phyloP scores from a whole-genome alignment of 2,797 vertebrate species.

The Crypturellus tataupa region DNA sequence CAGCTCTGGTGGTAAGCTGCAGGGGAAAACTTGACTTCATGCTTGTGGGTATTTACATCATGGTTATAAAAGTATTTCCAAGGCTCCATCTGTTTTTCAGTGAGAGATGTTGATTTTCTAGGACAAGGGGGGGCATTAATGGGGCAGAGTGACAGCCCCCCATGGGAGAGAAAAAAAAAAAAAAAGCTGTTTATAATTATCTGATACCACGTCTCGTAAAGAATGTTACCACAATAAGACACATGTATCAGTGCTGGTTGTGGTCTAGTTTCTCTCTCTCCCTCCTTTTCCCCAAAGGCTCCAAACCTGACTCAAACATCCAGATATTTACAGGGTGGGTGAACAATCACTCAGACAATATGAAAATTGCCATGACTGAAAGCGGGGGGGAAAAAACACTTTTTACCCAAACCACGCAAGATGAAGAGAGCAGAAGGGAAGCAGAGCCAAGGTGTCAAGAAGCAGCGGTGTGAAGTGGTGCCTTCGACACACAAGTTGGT shows the following conservation, averaged over 20 bases:
- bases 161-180: background rate
- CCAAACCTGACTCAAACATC: background rate
- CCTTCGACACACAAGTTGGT: accelerated
- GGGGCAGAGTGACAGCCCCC: background rate
- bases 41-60: background rate
- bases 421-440: background rate
- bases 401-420: background rate
- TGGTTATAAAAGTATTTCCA: accelerated
- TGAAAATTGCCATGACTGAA: background rate
- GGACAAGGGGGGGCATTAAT: background rate
- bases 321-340: background rate
- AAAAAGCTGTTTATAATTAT: background rate
- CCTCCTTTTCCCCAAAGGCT: background rate
- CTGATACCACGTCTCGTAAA: accelerated
- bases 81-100: background rate
- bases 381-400: background rate
- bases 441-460: background rate
- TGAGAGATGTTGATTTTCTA: background rate
- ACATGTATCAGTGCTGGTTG: background rate
- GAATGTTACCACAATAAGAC: background rate
- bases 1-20: accelerated
- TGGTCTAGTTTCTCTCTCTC: background rate
- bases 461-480: background rate
- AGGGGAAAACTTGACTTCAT: background rate
- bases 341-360: background rate